Percentiles rank a stretch among this genome's conserved stretches.
Conservation (phyloP, 2,797 vertebrate genomes). For the Dallia pectoralis region DNA sequence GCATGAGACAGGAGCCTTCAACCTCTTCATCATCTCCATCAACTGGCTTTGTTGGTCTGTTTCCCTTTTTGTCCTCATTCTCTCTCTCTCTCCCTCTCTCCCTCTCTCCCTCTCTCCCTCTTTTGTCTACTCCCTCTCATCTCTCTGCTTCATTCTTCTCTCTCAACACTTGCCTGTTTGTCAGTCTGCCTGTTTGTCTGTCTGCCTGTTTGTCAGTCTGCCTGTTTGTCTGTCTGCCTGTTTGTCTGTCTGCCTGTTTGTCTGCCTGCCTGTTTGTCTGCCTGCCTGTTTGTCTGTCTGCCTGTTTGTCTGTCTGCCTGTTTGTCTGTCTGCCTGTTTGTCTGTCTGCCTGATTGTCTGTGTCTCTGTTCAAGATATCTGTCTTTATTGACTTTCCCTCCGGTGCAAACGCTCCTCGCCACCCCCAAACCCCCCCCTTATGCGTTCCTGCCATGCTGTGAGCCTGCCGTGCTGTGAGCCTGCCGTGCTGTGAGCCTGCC, state of each 20-base stretch:
- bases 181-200: background rate
- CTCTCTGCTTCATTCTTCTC: background rate
- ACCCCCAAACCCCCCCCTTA: background rate
- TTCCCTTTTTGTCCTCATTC: background rate
- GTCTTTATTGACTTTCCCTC: background rate
- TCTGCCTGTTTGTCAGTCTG: too few species aligned
- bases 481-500: background rate
- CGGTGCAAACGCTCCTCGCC: background rate
- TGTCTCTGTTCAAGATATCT: background rate
- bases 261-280: too few species aligned
- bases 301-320: too few species aligned
- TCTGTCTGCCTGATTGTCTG: background rate
- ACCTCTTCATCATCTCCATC: background rate
- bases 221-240: background rate
- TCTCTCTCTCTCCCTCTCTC: background rate
- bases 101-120: background rate
- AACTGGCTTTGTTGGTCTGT: background rate
- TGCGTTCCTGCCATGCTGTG: constrained; percentile 1
- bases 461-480: background rate
- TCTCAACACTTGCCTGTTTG: background rate
- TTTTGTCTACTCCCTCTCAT: background rate
- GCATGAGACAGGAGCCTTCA: too few species aligned
- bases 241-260: background rate
- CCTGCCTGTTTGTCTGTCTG: background rate
- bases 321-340: too few species aligned